Conservation (phyloP, 2,113 vertebrate species). For the Urocolius indicus region DNA sequence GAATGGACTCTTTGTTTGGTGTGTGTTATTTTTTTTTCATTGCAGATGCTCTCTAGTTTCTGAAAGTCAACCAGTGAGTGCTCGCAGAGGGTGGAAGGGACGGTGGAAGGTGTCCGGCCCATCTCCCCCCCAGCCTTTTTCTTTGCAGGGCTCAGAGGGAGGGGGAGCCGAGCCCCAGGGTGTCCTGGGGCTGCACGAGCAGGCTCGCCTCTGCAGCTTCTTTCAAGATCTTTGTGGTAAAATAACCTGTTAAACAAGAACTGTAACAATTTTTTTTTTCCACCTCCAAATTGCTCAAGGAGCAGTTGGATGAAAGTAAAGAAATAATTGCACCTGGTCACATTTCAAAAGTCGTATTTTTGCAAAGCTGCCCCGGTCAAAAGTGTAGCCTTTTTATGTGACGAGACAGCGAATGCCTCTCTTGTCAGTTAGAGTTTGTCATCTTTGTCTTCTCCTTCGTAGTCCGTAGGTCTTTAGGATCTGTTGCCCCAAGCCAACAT, state of each 20-base stretch:
- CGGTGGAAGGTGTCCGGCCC: not conserved
- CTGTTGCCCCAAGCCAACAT: conserved; percentile 86
- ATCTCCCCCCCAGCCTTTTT: conserved; percentile 11
- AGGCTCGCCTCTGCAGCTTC: conserved; percentile 57
- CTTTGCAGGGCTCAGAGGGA: not conserved
- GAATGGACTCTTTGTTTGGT: conserved; percentile 77
- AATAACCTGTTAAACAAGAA: conserved; percentile 69
- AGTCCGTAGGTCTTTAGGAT: conserved; percentile 83
- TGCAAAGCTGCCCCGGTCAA: conserved; percentile 84
- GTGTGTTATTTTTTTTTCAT: not conserved
- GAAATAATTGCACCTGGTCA: conserved; percentile 89
- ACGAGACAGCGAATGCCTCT: conserved; percentile 76
- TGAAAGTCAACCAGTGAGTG: conserved; percentile 76
- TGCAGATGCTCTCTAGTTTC: conserved; percentile 79
- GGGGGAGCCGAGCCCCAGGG: conserved; percentile 23
- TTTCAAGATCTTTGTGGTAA: conserved; percentile 70
- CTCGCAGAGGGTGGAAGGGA: conserved; percentile 47
- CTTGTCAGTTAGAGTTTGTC: conserved; percentile 78
- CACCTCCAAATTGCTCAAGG: conserved; percentile 48
- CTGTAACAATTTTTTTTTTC: conserved; percentile 49
- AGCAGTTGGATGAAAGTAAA: conserved; percentile 74
- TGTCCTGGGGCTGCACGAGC: conserved; percentile 24
- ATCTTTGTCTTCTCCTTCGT: conserved; percentile 76
- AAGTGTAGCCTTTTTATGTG: conserved; percentile 79
- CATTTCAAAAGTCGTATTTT: conserved; percentile 85